Conservation (phyloP, 1,140 invertebrate genomes). For the Eurosta solidaginis region DNA sequence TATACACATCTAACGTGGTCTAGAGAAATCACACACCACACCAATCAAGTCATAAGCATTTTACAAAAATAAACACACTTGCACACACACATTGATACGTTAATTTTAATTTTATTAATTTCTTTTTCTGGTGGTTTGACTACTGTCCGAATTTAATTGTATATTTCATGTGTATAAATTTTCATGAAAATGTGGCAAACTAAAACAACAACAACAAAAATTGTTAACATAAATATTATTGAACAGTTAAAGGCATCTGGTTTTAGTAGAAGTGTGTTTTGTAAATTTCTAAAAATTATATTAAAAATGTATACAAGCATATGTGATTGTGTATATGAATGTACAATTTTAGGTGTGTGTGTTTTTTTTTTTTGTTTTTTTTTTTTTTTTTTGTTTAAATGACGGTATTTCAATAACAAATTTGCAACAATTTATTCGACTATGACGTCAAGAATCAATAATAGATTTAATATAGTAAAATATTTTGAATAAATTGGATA, state of each 20-base stretch:
- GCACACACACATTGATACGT: neutral
- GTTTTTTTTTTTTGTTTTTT: no score
- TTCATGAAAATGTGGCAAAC: neutral
- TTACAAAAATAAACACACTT: neutral
- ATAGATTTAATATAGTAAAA: no score
- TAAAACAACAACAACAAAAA: neutral
- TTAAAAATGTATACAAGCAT: neutral
- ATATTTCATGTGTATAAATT: neutral
- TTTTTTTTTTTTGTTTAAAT: no score
- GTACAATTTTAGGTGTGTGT: neutral
- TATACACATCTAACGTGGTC: neutral
- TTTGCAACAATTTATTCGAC: no score
- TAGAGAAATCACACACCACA: neutral
- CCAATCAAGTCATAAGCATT: neutral
- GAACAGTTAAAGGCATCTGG: constrained; percentile 27
- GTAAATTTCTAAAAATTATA: constrained; percentile 1
- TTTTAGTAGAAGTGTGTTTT: constrained; percentile 27
- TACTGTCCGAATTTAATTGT: constrained; percentile 24
- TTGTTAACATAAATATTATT: constrained; percentile 16
- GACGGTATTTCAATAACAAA: no score
- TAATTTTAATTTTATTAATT: neutral
- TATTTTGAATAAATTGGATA: no score
- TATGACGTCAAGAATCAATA: no score
- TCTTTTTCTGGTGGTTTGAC: constrained; percentile 3
- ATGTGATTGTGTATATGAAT: neutral